Conservation (phyloP, 2,888 invertebrate species). For the Yponomeuta evonymella region DNA sequence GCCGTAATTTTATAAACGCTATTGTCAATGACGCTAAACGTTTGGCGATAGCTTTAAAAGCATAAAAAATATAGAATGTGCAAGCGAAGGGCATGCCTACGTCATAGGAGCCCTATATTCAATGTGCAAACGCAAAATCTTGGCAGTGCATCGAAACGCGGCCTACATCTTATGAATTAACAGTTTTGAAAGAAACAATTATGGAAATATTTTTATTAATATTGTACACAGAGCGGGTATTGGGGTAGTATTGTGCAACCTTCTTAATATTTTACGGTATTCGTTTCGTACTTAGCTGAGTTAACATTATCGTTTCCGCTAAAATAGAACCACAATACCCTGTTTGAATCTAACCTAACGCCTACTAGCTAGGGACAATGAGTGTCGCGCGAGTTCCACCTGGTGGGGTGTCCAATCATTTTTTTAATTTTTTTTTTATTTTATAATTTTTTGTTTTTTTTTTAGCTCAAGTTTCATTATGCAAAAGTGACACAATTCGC, state of each 20-base stretch:
- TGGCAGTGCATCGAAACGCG: conserved; percentile 20
- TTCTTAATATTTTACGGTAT: conserved; percentile 40
- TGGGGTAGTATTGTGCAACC: conserved; percentile 70
- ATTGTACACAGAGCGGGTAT: conserved; percentile 66
- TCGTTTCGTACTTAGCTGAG: conserved; percentile 56
- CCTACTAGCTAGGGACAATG: conserved; percentile 71
- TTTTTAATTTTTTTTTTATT: not conserved
- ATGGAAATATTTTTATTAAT: conserved; percentile 41
- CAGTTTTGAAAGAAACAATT: conserved; percentile 39
- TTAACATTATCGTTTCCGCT: conserved; percentile 60
- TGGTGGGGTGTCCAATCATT: not conserved
- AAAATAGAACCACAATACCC: conserved; percentile 76
- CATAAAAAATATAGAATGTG: too few relatives aligned
- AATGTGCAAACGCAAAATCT: too few relatives aligned
- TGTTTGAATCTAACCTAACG: conserved; percentile 69
- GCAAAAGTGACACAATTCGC: not conserved
- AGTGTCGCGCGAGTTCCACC: conserved; percentile 59
- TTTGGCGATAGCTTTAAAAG: too few relatives aligned
- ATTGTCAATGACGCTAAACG: too few relatives aligned
- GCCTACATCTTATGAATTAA: conserved; percentile 33
- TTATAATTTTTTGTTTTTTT: not conserved
- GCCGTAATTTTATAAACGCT: too few relatives aligned
- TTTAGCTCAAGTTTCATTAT: not conserved
- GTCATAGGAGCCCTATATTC: too few relatives aligned
- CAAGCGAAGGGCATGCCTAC: too few relatives aligned